Percentiles rank a stretch among this genome's conserved stretches.
Evolutionary conservation across 1,140 invertebrate genomes (phyloP).

Genomic region (Plodia interpunctella): DNA sequence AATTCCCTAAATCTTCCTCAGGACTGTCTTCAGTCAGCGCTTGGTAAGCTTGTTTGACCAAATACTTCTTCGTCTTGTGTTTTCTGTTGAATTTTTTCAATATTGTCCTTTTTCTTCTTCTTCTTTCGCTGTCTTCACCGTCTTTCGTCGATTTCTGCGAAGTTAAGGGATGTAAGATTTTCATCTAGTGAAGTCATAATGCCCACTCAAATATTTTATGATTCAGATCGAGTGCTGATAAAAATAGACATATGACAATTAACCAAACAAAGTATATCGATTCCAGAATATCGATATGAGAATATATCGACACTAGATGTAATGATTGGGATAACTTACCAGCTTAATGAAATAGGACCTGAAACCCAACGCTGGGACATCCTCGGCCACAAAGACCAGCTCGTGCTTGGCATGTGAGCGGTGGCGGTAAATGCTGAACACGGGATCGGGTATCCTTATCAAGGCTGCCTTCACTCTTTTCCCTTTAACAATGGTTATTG

Average conservation of each 20-base stretch:
- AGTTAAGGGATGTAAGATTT: no score
- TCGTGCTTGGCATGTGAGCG: conserved; percentile 42
- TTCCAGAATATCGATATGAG: not conserved
- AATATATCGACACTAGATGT: no score
- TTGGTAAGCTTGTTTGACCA: conserved; percentile 24
- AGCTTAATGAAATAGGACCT: conserved; percentile 42
- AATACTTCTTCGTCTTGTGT: conserved; percentile 31
- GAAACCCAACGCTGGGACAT: conserved; percentile 65
- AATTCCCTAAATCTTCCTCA: not conserved
- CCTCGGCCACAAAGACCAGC: conserved; percentile 68
- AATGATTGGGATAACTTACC: no score
- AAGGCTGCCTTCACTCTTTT: conserved; percentile 21
- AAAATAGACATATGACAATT: no score
- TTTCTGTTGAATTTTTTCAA: conserved; percentile 34
- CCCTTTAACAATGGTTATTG: conserved; percentile 22
- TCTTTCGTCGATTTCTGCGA: not conserved
- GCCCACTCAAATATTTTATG: no score
- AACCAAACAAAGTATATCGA: no score
- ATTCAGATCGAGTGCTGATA: no score
- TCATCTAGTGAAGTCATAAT: no score
- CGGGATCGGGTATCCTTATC: conserved; percentile 25
- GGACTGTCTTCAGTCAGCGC: conserved; percentile 17
- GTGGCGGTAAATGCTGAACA: conserved; percentile 22
- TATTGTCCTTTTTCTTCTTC: conserved; percentile 20
- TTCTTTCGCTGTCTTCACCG: not conserved